phyloP scores from a whole-genome alignment of 2,888 invertebrate genomes.

The Latheticus oryzae region DNA sequence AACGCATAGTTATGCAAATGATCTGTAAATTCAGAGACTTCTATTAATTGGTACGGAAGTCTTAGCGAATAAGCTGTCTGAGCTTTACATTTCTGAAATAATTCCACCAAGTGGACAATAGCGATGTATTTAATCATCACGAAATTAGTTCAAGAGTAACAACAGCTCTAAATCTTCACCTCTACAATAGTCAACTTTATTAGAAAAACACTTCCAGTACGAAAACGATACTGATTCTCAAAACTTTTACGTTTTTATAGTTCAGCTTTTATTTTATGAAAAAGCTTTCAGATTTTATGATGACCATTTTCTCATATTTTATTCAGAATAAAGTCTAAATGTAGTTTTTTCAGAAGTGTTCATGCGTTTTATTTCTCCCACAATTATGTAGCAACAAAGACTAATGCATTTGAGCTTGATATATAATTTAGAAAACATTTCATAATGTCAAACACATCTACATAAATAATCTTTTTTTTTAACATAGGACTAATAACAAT shows the following conservation, averaged over 20 bases:
- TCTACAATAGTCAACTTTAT: too few relatives aligned
- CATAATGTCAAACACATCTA: too few relatives aligned
- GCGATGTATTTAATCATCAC: slow-evolving; percentile 50
- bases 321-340: slow-evolving; percentile 36
- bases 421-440: too few relatives aligned
- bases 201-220: too few relatives aligned
- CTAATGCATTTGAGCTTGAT: too few relatives aligned
- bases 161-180: slow-evolving; percentile 53
- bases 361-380: slow-evolving; percentile 8
- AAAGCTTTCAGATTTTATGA: slow-evolving; percentile 38
- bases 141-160: slow-evolving; percentile 50
- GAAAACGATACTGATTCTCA: too few relatives aligned
- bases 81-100: slow-evolving; percentile 54
- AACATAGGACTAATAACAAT: too few relatives aligned
- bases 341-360: slow-evolving; percentile 20
- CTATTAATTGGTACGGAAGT: slow-evolving; percentile 55
- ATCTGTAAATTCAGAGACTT: slow-evolving; percentile 52
- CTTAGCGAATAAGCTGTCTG: slow-evolving; percentile 53
- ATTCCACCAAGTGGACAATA: slow-evolving; percentile 57
- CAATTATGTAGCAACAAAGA: too few relatives aligned
- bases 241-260: slow-evolving; percentile 22
- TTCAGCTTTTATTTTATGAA: slow-evolving; percentile 37
- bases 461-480: background rate
- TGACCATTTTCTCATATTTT: slow-evolving; percentile 40
- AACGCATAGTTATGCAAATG: slow-evolving; percentile 56